A percentile compares a stretch with the other conserved stretches of the same genome.
phyloP scores from a whole-genome alignment of 2,113 vertebrate genomes.

The Crypturellus undulatus region DNA sequence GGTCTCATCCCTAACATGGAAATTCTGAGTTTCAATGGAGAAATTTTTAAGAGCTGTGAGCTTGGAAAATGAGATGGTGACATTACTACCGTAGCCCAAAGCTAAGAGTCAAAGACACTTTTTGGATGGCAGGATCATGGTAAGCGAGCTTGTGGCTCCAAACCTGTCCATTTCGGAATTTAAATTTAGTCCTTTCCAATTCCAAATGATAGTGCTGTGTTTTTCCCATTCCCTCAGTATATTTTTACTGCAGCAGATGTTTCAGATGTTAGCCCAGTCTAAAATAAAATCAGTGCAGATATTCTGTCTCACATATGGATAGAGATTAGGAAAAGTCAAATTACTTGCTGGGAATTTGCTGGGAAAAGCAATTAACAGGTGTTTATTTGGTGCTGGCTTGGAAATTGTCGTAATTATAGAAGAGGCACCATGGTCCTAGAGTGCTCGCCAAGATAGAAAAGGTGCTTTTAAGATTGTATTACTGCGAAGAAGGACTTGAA shows the following conservation, averaged over 20 bases:
- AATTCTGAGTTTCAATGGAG: neutral
- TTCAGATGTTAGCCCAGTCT: neutral
- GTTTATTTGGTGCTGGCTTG: neutral
- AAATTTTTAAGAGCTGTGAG: neutral
- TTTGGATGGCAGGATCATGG: neutral
- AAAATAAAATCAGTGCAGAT: neutral
- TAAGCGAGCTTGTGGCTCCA: neutral
- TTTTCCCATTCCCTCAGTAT: neutral
- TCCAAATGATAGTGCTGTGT: neutral
- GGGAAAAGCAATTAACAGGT: neutral
- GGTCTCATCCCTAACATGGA: conserved; percentile 11
- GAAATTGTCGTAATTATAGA: neutral
- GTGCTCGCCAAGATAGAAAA: neutral
- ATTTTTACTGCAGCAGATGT: neutral
- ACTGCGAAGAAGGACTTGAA: neutral
- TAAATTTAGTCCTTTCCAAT: neutral
- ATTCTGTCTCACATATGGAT: neutral
- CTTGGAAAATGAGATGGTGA: conserved; percentile 29
- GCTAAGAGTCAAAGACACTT: too few species aligned
- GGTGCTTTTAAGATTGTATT: neutral
- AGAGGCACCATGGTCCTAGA: too few species aligned
- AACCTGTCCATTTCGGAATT: neutral
- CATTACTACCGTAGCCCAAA: neutral
- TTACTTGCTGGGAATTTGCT: neutral
- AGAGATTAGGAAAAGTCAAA: neutral